phyloP scores from a whole-genome alignment of 2,113 vertebrate species.

The Channa argus region DNA sequence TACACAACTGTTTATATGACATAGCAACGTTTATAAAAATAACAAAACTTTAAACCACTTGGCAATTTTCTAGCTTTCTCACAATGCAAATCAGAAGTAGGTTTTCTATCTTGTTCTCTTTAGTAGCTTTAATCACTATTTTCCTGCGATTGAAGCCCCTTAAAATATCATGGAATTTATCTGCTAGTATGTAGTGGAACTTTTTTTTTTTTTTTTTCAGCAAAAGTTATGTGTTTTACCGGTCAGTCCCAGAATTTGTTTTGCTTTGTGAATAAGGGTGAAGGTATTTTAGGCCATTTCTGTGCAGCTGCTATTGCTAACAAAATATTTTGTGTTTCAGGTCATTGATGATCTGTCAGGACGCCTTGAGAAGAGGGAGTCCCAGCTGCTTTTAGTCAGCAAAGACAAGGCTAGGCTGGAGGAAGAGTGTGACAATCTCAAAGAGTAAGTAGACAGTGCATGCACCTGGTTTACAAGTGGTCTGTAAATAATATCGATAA shows the following conservation, averaged over 20 bases:
- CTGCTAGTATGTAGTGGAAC: neutral
- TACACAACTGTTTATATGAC: neutral
- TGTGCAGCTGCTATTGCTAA: neutral
- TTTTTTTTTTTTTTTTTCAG: too few species aligned
- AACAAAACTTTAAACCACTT: neutral
- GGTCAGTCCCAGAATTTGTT: neutral
- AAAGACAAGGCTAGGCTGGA: conserved; percentile 96
- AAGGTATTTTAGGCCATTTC: neutral
- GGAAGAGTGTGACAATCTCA: conserved; percentile 96
- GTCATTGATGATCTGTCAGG: conserved; percentile 90
- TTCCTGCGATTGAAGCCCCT: too few species aligned
- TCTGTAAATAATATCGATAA: conserved; percentile 2
- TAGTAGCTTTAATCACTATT: neutral
- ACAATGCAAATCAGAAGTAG: neutral
- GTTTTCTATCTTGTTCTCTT: neutral
- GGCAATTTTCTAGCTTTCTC: neutral
- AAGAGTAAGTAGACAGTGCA: conserved; percentile 90
- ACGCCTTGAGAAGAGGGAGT: conserved; percentile 94
- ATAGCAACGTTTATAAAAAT: neutral
- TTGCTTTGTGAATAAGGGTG: neutral
- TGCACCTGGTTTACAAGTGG: neutral
- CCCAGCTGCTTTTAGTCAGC: conserved; percentile 91
- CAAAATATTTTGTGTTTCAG: conserved; percentile 74
- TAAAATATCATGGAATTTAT: neutral
- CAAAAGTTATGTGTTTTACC: too few species aligned